Base-by-base conservation (phyloP, 2,113 vertebrate genomes). In the Natator depressus region DNA sequence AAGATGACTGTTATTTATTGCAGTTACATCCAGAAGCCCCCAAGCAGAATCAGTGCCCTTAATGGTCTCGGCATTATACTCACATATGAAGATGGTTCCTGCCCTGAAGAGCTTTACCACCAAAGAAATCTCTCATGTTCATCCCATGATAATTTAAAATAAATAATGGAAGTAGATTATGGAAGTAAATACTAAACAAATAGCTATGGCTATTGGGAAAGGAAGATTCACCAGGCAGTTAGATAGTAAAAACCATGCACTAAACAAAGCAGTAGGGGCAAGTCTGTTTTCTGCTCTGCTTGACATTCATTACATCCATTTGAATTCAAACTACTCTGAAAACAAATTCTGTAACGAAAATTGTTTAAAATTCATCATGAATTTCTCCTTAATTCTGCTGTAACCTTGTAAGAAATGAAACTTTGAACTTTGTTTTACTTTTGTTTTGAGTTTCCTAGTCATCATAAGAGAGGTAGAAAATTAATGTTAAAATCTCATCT, bases 311-410 rank as follows among this genome's bases (percentile, higher is more conserved):
- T 80, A 17, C 38, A 29, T 29, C 16, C 0, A 0, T 50, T 20
- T 85, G 8, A 90, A 89, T 82, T 96, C 76, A 49, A 87, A 81
- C 53, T 54, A 38, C 4, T 85, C 17, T 89, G 80, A 88, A 90
- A 85, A 79, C 76, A 38, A 65, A 89, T 13, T 93, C 29, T 29
- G 38, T 65, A 55, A 82, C 85, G 8, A 6, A 54, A 88, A 85
- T 8, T 53, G 38, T 94, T 93, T 50, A 79, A 84, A 84, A 42
- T 65, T 47, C n/a, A 47, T 10, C 82, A 25, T 12, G 46, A 9
- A 62, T 25, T 87, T 91, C 1, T 16, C 83, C 12, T 75, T 76
- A 81, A 42, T 89, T 89, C 42, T 75, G 0, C 85, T 4, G 16
- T 49, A 62, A 55, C 38, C 80, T 51, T 50, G 69, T n/a, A 92